Conservation (phyloP, 2,888 invertebrate species). For the Ennomos erosarius region DNA sequence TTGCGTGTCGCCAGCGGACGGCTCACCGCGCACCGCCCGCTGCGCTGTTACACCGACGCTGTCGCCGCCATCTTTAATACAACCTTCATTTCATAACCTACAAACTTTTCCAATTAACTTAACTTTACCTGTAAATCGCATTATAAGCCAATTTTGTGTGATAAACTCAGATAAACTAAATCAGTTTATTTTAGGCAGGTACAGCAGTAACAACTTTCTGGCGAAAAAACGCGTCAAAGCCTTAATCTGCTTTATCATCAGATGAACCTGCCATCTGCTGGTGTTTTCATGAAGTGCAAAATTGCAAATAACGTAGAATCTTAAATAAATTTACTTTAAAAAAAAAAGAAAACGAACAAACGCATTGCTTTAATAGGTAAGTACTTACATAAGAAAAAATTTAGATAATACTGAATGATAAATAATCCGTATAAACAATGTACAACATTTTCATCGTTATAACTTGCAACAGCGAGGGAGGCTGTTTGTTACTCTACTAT, state of each 20-base stretch:
- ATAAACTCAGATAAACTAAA: too few relatives aligned
- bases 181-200: too few relatives aligned
- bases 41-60: constrained; percentile 71
- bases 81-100: constrained; percentile 47
- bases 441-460: too few relatives aligned
- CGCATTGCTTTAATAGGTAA: too few relatives aligned
- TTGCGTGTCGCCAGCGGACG: constrained; percentile 75
- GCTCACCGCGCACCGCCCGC: constrained; percentile 60
- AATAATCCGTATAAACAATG: too few relatives aligned
- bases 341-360: too few relatives aligned
- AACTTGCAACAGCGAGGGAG: constrained; percentile 4
- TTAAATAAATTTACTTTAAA: too few relatives aligned
- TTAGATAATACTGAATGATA: too few relatives aligned
- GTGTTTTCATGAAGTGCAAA: constrained; percentile 10
- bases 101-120: neutral
- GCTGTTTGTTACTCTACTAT: constrained; percentile 25
- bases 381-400: too few relatives aligned
- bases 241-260: constrained; percentile 62
- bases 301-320: too few relatives aligned
- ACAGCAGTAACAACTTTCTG: too few relatives aligned
- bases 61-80: constrained; percentile 66
- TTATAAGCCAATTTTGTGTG: too few relatives aligned
- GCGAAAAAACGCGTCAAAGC: constrained; percentile 52
- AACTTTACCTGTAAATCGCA: neutral
- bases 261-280: constrained; percentile 56